Evolutionary conservation across 2,888 invertebrate species (phyloP).

Genomic region (Orthonychiurus folsomi): DNA sequence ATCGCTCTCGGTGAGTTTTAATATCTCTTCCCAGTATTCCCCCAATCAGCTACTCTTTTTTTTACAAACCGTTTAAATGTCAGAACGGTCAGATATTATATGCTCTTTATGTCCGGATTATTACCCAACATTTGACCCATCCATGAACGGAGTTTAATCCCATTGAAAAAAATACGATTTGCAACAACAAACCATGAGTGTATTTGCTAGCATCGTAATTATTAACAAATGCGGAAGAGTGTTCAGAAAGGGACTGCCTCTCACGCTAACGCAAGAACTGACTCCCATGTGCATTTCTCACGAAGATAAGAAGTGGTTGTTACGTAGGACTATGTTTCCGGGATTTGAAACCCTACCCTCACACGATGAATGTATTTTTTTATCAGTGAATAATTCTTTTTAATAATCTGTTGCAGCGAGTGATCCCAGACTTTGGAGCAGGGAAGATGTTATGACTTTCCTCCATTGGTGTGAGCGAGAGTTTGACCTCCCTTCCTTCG

Average conservation of each 20-base stretch:
- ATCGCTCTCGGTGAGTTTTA: slow-evolving; percentile 53
- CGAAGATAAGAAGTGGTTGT: background rate
- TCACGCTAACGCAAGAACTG: background rate
- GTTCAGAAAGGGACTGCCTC: background rate
- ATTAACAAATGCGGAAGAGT: background rate
- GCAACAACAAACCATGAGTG: background rate
- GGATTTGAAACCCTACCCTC: background rate
- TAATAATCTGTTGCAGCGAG: slow-evolving; percentile 50
- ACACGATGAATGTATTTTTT: background rate
- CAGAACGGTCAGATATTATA: background rate
- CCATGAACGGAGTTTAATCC: background rate
- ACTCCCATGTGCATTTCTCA: background rate
- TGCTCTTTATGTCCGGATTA: background rate
- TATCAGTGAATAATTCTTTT: background rate
- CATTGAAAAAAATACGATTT: background rate
- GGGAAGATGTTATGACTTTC: slow-evolving; percentile 80
- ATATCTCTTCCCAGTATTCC: background rate
- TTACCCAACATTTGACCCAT: background rate
- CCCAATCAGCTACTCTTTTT: background rate
- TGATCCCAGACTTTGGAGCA: slow-evolving; percentile 81
- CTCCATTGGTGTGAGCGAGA: slow-evolving; percentile 85
- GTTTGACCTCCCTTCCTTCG: slow-evolving; percentile 82
- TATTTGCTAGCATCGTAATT: background rate
- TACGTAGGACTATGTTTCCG: background rate
- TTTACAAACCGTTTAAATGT: background rate